phyloP scores from a whole-genome alignment of 1,140 invertebrate species.

The Drosophila mauritiana region DNA sequence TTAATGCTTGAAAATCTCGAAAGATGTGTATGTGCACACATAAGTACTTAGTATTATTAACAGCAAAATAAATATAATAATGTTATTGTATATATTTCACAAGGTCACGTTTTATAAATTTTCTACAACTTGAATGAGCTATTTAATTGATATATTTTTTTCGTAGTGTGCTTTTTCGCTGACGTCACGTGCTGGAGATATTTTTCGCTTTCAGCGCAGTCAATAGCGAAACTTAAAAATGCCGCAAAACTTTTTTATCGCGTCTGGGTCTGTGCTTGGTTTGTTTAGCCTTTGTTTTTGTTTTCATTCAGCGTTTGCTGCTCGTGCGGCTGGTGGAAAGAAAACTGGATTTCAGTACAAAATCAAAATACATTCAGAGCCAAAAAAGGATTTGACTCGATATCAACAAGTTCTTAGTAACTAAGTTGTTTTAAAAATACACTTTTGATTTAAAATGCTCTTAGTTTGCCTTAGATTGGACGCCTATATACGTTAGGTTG shows the following conservation, averaged over 20 bases:
- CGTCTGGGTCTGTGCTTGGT: constrained; percentile 3
- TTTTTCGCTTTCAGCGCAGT: constrained; percentile 21
- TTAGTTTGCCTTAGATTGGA: too few species aligned
- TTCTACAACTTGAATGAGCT: neutral
- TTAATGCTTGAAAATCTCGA: neutral
- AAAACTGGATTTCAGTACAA: constrained; percentile 19
- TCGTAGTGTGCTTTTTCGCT: neutral
- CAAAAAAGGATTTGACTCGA: neutral
- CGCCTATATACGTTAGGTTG: too few species aligned
- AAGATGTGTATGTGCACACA: too few species aligned
- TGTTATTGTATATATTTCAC: too few species aligned
- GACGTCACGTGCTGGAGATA: neutral
- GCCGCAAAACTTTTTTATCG: constrained; percentile 7
- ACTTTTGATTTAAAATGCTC: too few species aligned
- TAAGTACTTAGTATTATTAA: neutral
- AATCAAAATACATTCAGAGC: neutral
- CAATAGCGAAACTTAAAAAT: constrained; percentile 19
- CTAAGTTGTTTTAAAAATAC: neutral
- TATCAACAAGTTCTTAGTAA: neutral
- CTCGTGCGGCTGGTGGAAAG: constrained; percentile 7
- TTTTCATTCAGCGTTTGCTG: neutral
- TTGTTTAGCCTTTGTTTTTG: constrained; percentile 13
- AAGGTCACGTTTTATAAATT: neutral
- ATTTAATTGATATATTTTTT: neutral
- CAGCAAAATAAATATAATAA: too few species aligned